These are phyloP conservation scores for Epirrita christyi DNA, from an alignment of 2,888 invertebrate genomes.

Conservation along the genomic window DNA sequence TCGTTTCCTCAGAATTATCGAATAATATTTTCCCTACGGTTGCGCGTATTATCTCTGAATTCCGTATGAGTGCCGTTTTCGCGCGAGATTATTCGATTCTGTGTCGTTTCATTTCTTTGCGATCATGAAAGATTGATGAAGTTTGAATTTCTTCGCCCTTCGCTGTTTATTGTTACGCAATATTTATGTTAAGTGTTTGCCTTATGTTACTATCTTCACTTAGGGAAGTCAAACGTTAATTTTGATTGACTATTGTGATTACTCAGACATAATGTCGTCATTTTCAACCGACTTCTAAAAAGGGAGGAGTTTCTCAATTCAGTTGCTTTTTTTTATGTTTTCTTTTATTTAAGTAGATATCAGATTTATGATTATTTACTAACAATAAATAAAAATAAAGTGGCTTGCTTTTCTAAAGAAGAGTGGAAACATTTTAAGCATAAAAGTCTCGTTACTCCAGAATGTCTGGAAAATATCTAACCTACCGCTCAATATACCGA, in stretches of 20 bases:
- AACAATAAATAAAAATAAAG: no score
- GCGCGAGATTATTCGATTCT: conserved; percentile 61
- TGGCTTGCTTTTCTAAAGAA: no score
- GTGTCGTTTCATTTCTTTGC: conserved; percentile 46
- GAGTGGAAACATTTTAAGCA: background rate
- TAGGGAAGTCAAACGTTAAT: background rate
- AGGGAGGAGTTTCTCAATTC: no score
- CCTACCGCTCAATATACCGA: background rate
- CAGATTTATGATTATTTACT: no score
- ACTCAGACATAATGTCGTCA: background rate
- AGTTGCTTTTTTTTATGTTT: no score
- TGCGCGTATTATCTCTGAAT: conserved; percentile 67
- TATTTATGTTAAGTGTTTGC: conserved; percentile 30
- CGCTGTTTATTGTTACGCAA: conserved; percentile 33
- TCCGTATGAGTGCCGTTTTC: conserved; percentile 57
- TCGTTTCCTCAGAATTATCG: conserved; percentile 67
- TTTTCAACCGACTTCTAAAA: no score
- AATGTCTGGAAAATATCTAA: conserved; percentile 21
- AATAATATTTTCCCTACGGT: conserved; percentile 70
- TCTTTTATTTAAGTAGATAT: background rate
- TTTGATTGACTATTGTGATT: background rate
- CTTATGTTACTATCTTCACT: conserved; percentile 17
- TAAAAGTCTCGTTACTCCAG: conserved; percentile 2
- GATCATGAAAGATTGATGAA: conserved; percentile 44
- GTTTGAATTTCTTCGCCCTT: conserved; percentile 35